Conservation (phyloP, 2,113 vertebrate genomes). For the Eonycteris spelaea region DNA sequence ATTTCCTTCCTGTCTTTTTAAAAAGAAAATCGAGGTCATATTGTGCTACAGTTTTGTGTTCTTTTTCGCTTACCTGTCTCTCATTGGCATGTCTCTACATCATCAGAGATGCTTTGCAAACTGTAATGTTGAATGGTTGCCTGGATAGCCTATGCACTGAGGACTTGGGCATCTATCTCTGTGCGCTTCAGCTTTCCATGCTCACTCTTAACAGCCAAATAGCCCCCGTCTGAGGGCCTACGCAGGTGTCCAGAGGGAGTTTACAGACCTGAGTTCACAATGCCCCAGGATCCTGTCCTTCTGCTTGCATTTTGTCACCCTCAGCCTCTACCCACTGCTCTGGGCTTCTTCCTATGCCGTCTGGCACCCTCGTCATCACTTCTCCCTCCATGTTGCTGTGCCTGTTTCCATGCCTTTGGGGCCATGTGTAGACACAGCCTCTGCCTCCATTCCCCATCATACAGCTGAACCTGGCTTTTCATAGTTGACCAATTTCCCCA, state of each 20-base stretch:
- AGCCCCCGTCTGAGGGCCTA: background rate
- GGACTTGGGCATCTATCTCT: background rate
- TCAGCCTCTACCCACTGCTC: background rate
- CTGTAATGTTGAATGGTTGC: background rate
- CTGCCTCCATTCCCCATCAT: background rate
- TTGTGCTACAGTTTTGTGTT: background rate
- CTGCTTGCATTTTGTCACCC: background rate
- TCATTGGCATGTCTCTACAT: background rate
- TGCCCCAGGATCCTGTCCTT: background rate
- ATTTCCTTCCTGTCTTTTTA: background rate
- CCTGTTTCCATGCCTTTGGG: background rate
- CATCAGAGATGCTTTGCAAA: conserved; percentile 31
- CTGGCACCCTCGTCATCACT: background rate
- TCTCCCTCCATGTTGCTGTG: background rate
- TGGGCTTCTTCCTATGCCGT: background rate
- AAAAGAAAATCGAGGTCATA: background rate
- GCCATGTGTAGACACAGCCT: background rate
- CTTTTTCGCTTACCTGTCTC: background rate
- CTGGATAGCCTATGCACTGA: background rate
- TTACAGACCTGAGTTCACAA: background rate
- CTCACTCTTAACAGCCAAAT: background rate
- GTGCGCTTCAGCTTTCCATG: background rate
- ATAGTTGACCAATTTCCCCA: background rate
- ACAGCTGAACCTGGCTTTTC: background rate
- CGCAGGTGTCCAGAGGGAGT: background rate